Base-by-base conservation (phyloP, 2,888 invertebrate species). In the Mamestra brassicae region DNA sequence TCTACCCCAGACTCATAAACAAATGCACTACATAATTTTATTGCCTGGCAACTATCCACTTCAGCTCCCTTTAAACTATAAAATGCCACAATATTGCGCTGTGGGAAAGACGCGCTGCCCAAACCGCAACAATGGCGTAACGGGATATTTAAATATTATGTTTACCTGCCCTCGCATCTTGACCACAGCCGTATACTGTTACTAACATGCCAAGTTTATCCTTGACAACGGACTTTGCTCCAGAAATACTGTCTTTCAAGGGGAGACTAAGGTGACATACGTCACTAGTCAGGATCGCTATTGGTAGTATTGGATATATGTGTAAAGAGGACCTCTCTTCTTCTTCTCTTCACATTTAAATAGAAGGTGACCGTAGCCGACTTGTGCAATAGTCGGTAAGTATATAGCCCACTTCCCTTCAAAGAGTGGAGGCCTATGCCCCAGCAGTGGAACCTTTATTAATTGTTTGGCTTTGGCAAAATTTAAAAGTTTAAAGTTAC, bases 91-190 rank as follows among this genome's bases (percentile, higher is more conserved):
- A 80, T 75, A 76, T 76, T 66, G 76, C 76, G 64, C 71, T 82
- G 85, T 82, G 81, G 76, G 81, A 81, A 78, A 73, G 83, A 85
- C 65, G 78, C 57, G 55, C 65, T 45, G 63, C 13, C 57, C 34
- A 69, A 77, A 85, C 86, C 87, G 71, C 86, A 85, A 87, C 84
- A 86, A 81, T 83, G 54, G 65, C 47, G 81, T 83, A 87, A 86
- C 86, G 84, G 85, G 70, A 83, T 83, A 75, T 72, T 71, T 76
- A 76, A 74, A 81, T 82, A 85, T 76, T 72, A 74, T 66, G 63
- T 82, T 77, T 78, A 81, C 79, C 83, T 64, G 84, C 60, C 71
- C 60, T 72, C 58, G 57, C 55, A 65, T 63, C 71, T 76, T 76
- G 60, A 83, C 86, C 86, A 70, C 86, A 87, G 47, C 36, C 47